Evolutionary conservation across 2,113 vertebrate genomes (phyloP).

Genomic region (Nerophis ophidion): DNA sequence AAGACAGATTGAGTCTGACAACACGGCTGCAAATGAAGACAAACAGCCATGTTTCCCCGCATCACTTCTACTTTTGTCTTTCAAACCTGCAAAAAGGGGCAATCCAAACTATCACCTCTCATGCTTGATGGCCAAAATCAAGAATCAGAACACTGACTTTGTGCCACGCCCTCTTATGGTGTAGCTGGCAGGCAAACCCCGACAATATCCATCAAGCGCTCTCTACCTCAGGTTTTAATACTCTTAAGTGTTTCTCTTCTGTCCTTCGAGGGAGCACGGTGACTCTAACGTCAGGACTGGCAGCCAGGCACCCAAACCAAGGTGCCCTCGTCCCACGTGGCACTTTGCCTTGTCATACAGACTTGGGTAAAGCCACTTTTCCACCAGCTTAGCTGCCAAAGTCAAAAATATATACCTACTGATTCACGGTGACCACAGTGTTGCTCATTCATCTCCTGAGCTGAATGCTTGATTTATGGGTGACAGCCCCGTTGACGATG

Average conservation of each 20-base stretch:
- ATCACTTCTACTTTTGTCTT: constrained; percentile 8
- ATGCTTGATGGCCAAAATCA: constrained; percentile 10
- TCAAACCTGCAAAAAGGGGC: constrained; percentile 17
- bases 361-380: constrained; percentile 3
- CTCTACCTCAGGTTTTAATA: constrained; percentile 65
- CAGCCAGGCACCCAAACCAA: constrained; percentile 28
- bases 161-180: constrained; percentile 13
- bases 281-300: constrained; percentile 29
- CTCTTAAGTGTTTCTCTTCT: constrained; percentile 64
- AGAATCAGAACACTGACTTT: constrained; percentile 25
- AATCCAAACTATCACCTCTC: constrained; percentile 29
- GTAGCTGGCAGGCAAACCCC: constrained; percentile 35
- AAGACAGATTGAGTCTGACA: constrained; percentile 25
- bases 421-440: constrained; percentile 8
- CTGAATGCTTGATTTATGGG: constrained; percentile 12
- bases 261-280: constrained; percentile 47
- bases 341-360: constrained; percentile 19
- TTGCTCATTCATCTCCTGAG: neutral
- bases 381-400: neutral
- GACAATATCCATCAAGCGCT: constrained; percentile 48
- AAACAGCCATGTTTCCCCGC: constrained; percentile 17
- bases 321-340: constrained; percentile 51
- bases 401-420: constrained; percentile 5
- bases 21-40: constrained; percentile 24
- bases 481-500: neutral